Evolutionary conservation across 2,113 vertebrate genomes (phyloP), one percentile per base, ranked within the genome.

Genomic region (Lasiurus borealis): DNA sequence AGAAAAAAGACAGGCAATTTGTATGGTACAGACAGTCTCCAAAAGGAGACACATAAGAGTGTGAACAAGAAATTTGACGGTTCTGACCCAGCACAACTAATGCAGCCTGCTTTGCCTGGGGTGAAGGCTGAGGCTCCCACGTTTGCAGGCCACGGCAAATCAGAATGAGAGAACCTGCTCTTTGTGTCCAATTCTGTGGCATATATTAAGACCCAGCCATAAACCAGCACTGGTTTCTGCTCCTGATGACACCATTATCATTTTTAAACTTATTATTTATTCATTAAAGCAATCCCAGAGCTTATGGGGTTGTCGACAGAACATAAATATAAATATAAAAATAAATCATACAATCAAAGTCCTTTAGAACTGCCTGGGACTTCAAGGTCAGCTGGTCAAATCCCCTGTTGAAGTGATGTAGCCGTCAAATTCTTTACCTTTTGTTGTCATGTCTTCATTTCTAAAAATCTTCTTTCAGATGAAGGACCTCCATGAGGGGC

Each of bases 201-300:
- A 75, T 57, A 90, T 81, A 96, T 94, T 94, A 93, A 97, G 93
- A 88, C 68, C 52, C 44, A 64, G 62, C 54, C 40, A 85, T 92
- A 95, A 95, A 95, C 72, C 81, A 88, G 72, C 57, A 57, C 50
- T 44, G 46, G 69, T 50, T 90, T 94, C 68, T 88, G 64, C 27
- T 93, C 78, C 75, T 92, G 82, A 91, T 90, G 90, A 84, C 69
- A 95, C 86, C 78, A 95, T 95, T 95, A 96, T 92, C 68, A 95
- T 96, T 97, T 97, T 97, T 75, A 93, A 97, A 90, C 69, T 95
- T 92, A 95, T 88, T 77, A 90, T 90, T 96, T 95, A 96, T 96
- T 95, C 92, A 96, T 95, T 97, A 97, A 95, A 92, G 90, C 83
- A 78, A 88, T 73, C 88, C 62, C n/a, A 59, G 69, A 80, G 88